Conservation (phyloP, 2,113 vertebrate genomes). For the Macquaria ambigua region DNA sequence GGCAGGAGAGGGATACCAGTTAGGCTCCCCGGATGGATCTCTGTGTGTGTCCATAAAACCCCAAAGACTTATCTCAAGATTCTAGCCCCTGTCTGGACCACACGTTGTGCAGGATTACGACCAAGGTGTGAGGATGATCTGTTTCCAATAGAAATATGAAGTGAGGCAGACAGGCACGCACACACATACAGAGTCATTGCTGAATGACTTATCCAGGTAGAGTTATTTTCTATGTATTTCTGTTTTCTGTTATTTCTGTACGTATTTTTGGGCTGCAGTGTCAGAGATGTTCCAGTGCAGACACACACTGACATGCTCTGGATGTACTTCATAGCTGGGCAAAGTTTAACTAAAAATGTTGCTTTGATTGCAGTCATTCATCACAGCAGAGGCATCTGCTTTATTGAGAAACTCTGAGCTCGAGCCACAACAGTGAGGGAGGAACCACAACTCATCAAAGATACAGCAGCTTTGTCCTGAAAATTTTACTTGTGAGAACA, state of each 20-base stretch:
- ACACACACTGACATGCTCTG: background rate
- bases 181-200: background rate
- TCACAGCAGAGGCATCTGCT: slow-evolving; percentile 43
- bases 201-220: slow-evolving; percentile 4
- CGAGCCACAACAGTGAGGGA: slow-evolving; percentile 25
- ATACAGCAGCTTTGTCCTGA: slow-evolving; percentile 60
- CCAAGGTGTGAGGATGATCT: slow-evolving; percentile 54
- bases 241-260: background rate
- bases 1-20: slow-evolving; percentile 8
- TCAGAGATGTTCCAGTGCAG: background rate
- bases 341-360: slow-evolving; percentile 19
- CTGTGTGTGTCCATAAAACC: slow-evolving; percentile 40
- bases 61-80: slow-evolving; percentile 41
- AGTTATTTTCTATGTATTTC: slow-evolving; percentile 1
- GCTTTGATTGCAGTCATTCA: slow-evolving; percentile 62
- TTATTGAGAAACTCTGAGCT: slow-evolving; percentile 39
- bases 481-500: slow-evolving; percentile 56
- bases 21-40: slow-evolving; percentile 23
- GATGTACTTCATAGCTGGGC: slow-evolving; percentile 5
- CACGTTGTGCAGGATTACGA: slow-evolving; percentile 60
- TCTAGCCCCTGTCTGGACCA: slow-evolving; percentile 49
- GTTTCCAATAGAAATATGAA: slow-evolving; percentile 30
- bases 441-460: slow-evolving; percentile 54
- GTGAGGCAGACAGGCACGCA: background rate
- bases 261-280: background rate